phyloP scores from a whole-genome alignment of 2,797 vertebrate genomes.

The Darevskia mixta region DNA sequence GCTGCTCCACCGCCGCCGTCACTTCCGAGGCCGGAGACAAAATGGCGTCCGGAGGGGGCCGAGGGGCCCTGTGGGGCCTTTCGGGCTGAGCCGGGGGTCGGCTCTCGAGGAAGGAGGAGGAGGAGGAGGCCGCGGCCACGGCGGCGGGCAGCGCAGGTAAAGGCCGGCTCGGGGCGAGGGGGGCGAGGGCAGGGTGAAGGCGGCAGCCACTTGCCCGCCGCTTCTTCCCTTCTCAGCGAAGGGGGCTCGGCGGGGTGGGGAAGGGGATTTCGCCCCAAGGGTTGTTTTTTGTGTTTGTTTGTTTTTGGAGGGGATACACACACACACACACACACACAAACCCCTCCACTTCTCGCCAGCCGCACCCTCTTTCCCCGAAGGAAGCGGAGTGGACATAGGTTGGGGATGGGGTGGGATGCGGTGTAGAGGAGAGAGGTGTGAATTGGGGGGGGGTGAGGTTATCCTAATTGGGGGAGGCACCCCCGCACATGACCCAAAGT shows the following conservation, averaged over 20 bases:
- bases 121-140: neutral
- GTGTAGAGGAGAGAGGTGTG: neutral
- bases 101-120: neutral
- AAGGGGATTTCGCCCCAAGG: slow-evolving; percentile 14
- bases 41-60: slow-evolving; percentile 77
- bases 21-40: slow-evolving; percentile 79
- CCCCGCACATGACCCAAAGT: too few species aligned
- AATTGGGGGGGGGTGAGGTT: too few species aligned
- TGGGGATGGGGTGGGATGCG: neutral
- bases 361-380: too few species aligned
- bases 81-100: neutral
- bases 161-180: slow-evolving; percentile 30
- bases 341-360: too few species aligned
- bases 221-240: neutral
- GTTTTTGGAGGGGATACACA: too few species aligned
- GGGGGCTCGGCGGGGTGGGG: neutral
- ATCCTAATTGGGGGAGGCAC: neutral
- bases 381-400: too few species aligned
- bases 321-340: too few species aligned
- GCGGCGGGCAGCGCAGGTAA: neutral
- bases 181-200: neutral
- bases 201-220: neutral
- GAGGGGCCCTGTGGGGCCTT: slow-evolving; percentile 53
- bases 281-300: too few species aligned
- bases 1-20: slow-evolving; percentile 57